Conservation (phyloP, 2,797 vertebrate genomes). For the Acridotheres tristis region DNA sequence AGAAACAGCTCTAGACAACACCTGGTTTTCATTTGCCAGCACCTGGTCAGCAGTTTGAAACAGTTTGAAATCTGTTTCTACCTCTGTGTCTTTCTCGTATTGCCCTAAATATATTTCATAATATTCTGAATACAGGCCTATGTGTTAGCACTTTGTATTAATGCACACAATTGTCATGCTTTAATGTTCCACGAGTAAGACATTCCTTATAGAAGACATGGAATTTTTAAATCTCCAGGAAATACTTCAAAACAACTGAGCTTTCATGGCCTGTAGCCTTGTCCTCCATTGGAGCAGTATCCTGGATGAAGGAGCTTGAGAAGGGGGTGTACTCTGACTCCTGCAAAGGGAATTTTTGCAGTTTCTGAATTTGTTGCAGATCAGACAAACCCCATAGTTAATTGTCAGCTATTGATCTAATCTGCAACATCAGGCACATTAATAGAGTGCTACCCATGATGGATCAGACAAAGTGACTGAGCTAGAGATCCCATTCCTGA, state of each 20-base stretch:
- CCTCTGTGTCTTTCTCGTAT: neutral
- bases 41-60: neutral
- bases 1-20: neutral
- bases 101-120: neutral
- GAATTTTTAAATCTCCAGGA: neutral
- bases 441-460: neutral
- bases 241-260: neutral
- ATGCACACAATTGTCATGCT: neutral
- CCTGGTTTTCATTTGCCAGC: slow-evolving; percentile 48
- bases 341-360: neutral
- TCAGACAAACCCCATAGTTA: neutral
- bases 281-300: neutral
- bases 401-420: neutral
- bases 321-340: neutral
- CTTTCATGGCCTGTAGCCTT: neutral
- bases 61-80: neutral
- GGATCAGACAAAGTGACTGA: neutral
- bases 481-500: neutral
- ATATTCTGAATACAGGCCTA: neutral
- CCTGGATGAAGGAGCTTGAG: neutral
- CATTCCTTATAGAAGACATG: neutral
- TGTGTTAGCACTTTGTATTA: neutral
- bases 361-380: neutral
- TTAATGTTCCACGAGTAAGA: neutral
- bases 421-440: neutral